These are phyloP conservation scores for Vanessa cardui DNA, from an alignment of 2,888 invertebrate genomes.

Conservation along the genomic window DNA sequence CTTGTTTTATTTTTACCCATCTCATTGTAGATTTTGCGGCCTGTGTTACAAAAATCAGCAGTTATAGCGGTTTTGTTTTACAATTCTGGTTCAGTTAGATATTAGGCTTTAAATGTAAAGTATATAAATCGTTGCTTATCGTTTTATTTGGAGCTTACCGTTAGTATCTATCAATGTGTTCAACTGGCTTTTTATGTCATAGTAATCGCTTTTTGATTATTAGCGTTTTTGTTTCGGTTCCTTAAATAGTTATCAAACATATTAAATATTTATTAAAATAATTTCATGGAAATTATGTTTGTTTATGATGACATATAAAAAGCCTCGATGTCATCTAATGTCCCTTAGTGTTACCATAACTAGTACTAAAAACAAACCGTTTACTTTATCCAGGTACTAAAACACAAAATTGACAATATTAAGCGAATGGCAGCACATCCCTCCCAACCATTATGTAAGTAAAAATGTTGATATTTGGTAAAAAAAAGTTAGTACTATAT, in stretches of 20 bases:
- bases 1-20: slow-evolving; percentile 40
- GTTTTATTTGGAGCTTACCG: slow-evolving; percentile 32
- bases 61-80: slow-evolving; percentile 30
- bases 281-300: too few relatives aligned
- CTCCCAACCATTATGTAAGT: slow-evolving; percentile 96
- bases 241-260: not conserved
- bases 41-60: slow-evolving; percentile 16
- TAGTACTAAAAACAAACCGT: slow-evolving; percentile 31
- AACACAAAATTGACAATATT: slow-evolving; percentile 97
- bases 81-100: slow-evolving; percentile 24
- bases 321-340: not conserved
- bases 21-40: slow-evolving; percentile 41
- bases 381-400: slow-evolving; percentile 88
- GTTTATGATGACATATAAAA: not conserved
- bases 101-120: slow-evolving; percentile 14
- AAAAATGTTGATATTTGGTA: not conserved
- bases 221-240: not conserved
- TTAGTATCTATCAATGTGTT: slow-evolving; percentile 20
- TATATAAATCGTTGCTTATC: slow-evolving; percentile 22
- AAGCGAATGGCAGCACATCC: slow-evolving; percentile 98
- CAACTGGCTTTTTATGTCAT: slow-evolving; percentile 41
- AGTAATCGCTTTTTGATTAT: slow-evolving; percentile 12
- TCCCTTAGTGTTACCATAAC: not conserved
- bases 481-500: not conserved
- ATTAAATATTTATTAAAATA: too few relatives aligned